Percentiles rank a stretch among this genome's conserved stretches.
Conservation (phyloP, 2,888 invertebrate species). For the Scrobipalpa atriplicella region DNA sequence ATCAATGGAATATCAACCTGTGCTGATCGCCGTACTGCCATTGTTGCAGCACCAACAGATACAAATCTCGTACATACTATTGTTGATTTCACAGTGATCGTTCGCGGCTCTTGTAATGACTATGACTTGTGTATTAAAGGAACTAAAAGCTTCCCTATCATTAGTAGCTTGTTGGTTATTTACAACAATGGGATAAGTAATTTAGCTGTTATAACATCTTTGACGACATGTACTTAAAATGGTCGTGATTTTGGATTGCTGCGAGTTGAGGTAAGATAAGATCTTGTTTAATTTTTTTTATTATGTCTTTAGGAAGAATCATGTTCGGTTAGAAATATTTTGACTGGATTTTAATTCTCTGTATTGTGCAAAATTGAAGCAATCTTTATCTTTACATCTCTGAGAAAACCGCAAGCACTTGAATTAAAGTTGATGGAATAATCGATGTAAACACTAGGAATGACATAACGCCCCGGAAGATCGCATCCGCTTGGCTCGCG, state of each 20-base stretch:
- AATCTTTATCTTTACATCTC: not conserved
- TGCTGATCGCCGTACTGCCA: conserved; percentile 6
- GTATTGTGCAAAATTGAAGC: not conserved
- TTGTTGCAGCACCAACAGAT: conserved; percentile 25
- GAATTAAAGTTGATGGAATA: conserved; percentile 15
- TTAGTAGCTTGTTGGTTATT: conserved; percentile 9
- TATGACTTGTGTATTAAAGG: conserved; percentile 16
- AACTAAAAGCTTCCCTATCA: conserved; percentile 14
- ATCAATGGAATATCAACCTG: not conserved
- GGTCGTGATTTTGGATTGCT: conserved; percentile 9
- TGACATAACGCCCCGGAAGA: conserved; percentile 76
- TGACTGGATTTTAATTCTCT: not conserved
- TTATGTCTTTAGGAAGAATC: not conserved
- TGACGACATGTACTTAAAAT: not conserved
- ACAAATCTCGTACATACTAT: conserved; percentile 19
- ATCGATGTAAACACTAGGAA: conserved; percentile 30
- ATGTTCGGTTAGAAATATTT: not conserved
- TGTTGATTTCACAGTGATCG: conserved; percentile 27
- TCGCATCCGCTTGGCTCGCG: conserved; percentile 73
- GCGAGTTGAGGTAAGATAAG: not conserved
- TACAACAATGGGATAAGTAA: conserved; percentile 20
- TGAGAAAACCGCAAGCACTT: not conserved
- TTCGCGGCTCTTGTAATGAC: conserved; percentile 12
- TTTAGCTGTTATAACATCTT: conserved; percentile 7
- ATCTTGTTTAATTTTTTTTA: not conserved